Evolutionary conservation across 2,113 vertebrate species (phyloP), one percentile per base, ranked within the genome.

Genomic region (Corythaixoides concolor): DNA sequence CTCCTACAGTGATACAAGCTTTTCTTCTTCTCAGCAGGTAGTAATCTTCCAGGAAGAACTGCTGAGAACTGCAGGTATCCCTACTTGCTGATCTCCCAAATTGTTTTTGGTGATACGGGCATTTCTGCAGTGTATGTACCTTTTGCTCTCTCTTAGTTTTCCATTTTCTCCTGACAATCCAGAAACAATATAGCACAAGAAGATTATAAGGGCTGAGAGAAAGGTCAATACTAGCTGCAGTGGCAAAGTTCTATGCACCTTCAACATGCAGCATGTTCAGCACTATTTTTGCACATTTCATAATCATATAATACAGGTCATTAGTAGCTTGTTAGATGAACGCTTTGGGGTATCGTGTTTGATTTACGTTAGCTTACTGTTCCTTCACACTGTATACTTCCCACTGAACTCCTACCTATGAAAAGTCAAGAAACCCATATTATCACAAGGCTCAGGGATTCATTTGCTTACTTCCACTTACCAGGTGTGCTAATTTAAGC

Each of bases 1-100:
- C 23, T 93, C 92, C 91, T 95, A 90, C 53, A 75, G 85, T 18
- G 84, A 89, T 90, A 91, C 47, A 95, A 93, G 88, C 63, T 74
- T 95, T 96, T 94, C 53, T 89, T 93, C 94, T 83, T 83, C 79
- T 53, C 93, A 94, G 90, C 59, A 97, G 70, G 85, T 83, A 97
- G 85, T 80, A 97, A 97, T 90, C 91, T 81, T 95, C 84, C 94
- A 91, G 78, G 60, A 90, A 77, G 88, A 81, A 81, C 77, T 93
- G 81, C 91, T 96, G 91, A 96, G 78, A 97, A 81, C 89, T 77
- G 93, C 85, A 93, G 56, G 78, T 75, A 82, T 47, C n/a, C 43
- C 41, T 86, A 62, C 80, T 94, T 96, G 84, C 88, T 97, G 91
- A 91, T 95, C 58, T 96, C 62, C 90, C 58, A 96, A 94, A 90